Conservation (phyloP, 2,888 invertebrate species). For the Epistrophe grossulariae region DNA sequence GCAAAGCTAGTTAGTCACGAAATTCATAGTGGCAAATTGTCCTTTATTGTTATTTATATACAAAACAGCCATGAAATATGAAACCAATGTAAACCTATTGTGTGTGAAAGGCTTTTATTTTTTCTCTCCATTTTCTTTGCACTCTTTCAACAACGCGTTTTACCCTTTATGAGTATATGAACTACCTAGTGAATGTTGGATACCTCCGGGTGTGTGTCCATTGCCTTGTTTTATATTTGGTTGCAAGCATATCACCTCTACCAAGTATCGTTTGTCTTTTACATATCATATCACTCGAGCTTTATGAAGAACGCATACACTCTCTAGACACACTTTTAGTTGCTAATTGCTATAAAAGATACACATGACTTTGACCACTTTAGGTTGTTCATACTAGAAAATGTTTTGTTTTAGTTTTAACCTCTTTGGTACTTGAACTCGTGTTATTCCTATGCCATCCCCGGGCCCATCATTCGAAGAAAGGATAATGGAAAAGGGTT, state of each 20-base stretch:
- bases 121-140: constrained; percentile 15
- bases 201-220: constrained; percentile 43
- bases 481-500: constrained; percentile 5
- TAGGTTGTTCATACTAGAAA: constrained; percentile 11
- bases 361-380: constrained; percentile 34
- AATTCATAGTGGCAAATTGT: constrained; percentile 43
- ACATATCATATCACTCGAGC: constrained; percentile 35
- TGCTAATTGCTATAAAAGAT: constrained; percentile 47
- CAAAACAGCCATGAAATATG: constrained; percentile 38
- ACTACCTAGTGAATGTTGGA: constrained; percentile 37
- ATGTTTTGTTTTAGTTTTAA: constrained; percentile 23
- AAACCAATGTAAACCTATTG: constrained; percentile 43
- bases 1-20: constrained; percentile 34
- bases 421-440: constrained; percentile 22
- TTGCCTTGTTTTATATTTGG: constrained; percentile 52
- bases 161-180: constrained; percentile 22
- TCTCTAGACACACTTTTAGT: constrained; percentile 31
- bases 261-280: constrained; percentile 51
- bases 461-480: neutral
- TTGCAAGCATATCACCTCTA: constrained; percentile 36
- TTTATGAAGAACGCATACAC: constrained; percentile 29
- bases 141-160: constrained; percentile 27
- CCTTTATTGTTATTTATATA: constrained; percentile 51
- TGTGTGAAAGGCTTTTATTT: constrained; percentile 13
- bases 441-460: neutral